Evolutionary conservation across 2,888 invertebrate genomes (phyloP), one percentile per base, ranked within the genome.

Genomic region (Drosophila buzzatii): DNA sequence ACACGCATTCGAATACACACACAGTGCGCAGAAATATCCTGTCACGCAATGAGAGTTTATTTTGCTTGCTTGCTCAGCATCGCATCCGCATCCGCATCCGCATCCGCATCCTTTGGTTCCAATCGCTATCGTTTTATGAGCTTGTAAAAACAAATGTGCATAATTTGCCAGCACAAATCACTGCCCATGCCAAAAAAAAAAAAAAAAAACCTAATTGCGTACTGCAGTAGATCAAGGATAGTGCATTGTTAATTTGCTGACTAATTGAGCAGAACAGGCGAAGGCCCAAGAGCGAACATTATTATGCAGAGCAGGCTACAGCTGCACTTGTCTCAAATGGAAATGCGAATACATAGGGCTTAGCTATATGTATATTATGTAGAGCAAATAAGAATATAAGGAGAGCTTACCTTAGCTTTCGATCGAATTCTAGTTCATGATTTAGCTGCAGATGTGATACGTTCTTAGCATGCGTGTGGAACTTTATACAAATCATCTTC

Each of bases 41-140:
- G 86, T 75, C 68, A 80, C 66, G 86, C 84, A 75, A 70, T 89
- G 76, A 76, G 67, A 71, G 76, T 81, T 89, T 86, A 89, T 83
- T 74, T 68, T 86, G 72, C 4, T 23, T 70, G 66, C 71, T 37
- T 61, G 59, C 56, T 70, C 85, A 79, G 66, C 79, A 64, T 75
- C 42, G 57, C 42, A 47, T 45, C 49, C 44, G 44, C 59, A 14
- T 63, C 44, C 63, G 8, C 41, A 41, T 41, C 41, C n/a, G 8
- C 41, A 49, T 42, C 41, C 44, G 49, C 59, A 14, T 66, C 44
- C 61, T 51, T 44, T 51, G 51, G 23, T 14, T 70, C 42, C 62
- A 45, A 41, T 62, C 60, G 73, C 59, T 56, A 49, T 42, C 51
- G 56, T 61, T 73, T 73, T 86, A 72, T 59, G 70, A 79, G 61